These are phyloP conservation scores for Eleginops maclovinus DNA, from an alignment of 2,113 vertebrate species.

Conservation along the genomic window DNA sequence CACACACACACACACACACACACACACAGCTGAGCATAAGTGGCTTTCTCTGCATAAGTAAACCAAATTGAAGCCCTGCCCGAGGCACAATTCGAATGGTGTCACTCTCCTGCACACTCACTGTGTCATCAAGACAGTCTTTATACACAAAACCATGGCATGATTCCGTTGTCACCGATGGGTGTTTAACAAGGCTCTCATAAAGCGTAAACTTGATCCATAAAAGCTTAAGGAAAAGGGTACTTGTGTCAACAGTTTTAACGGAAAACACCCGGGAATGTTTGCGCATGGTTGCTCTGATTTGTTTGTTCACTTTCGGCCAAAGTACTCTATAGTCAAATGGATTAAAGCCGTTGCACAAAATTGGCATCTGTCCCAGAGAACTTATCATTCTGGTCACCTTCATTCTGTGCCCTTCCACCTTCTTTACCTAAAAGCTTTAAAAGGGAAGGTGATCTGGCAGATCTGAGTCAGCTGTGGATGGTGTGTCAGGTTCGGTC, in stretches of 20 bases:
- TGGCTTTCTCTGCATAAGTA: not conserved
- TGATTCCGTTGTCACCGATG: constrained; percentile 37
- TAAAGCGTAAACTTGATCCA: constrained; percentile 52
- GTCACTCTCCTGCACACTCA: constrained; percentile 5
- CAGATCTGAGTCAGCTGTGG: constrained; percentile 40
- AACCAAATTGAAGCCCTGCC: not conserved
- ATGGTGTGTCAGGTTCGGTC: not conserved
- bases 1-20: too few relatives aligned
- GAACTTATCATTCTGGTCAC: constrained; percentile 34
- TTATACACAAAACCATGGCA: constrained; percentile 40
- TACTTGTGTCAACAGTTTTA: constrained; percentile 59
- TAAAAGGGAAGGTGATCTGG: constrained; percentile 5
- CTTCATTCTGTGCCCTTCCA: constrained; percentile 18
- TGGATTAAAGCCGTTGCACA: constrained; percentile 13
- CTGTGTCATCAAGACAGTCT: constrained; percentile 46
- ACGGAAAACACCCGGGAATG: constrained; percentile 52
- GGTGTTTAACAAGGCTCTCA: constrained; percentile 50
- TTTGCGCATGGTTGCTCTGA: constrained; percentile 45
- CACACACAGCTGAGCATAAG: constrained; percentile 1
- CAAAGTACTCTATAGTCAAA: constrained; percentile 14
- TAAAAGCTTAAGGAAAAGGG: constrained; percentile 55
- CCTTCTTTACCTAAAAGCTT: constrained; percentile 17
- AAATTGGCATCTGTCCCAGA: constrained; percentile 36
- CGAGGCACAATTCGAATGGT: not conserved
- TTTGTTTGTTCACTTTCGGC: constrained; percentile 50